Evolutionary conservation across 2,888 invertebrate genomes (phyloP), one percentile per base, ranked within the genome.

Genomic region (Drosophila anceps): DNA sequence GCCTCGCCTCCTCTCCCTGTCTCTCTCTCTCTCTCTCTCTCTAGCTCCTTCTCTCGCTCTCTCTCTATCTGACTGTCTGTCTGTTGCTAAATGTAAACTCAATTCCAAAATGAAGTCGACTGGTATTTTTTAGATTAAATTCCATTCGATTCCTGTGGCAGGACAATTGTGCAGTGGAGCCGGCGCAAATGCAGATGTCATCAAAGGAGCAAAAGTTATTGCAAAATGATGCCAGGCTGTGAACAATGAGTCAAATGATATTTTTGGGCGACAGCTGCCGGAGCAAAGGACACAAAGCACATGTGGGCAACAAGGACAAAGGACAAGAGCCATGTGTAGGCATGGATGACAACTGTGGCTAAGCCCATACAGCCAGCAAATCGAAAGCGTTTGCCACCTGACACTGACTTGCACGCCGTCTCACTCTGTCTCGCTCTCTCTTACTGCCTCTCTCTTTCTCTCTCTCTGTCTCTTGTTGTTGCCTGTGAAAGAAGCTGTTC

Each of bases 261-360:
- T 31, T 31, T 41, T 29, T 15, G 13, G 41, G 20, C 46, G 44
- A 31, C 55, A 39, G 39, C 29, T 55, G 55, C 39, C 29, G 55
- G 9, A 20, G 61, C 58, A 24, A 33, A 24, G 15, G 43, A 20
- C 27, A 44, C 13, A 24, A 15, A 27, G 27, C 24, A 46, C 1
- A 24, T n/a, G n/a, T n/a, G n/a, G n/a, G n/a, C n/a, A n/a, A n/a
- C n/a, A 10, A 10, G 13, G 12, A 2, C 12, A 2, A n/a, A 5
- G 10, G 27, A 2, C 24, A 8, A 20, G 8, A n/a, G 57, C 68
- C 69, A 68, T 74, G 60, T 73, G 73, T 63, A 61, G 65, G 72
- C 64, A 39, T 15, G 50, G 65, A 35, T 57, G 73, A 66, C 79
- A 75, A 63, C 58, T 73, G 79, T 63, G 60, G 46, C 68, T 46